Evolutionary conservation across 2,888 invertebrate species (phyloP).

Genomic region (Tenthredo mesomela): DNA sequence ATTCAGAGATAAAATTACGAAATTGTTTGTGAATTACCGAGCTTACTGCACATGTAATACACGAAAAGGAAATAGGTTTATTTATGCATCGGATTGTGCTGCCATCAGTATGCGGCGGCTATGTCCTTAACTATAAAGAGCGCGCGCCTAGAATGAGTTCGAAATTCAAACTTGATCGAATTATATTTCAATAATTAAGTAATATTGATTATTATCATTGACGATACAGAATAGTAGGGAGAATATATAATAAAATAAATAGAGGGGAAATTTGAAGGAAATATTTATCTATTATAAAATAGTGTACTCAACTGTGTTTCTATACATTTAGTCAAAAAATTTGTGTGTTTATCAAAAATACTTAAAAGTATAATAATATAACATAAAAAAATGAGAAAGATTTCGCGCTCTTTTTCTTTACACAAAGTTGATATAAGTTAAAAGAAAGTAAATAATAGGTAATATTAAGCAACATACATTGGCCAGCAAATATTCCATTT

Average conservation of each 20-base stretch:
- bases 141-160: not conserved
- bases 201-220: not conserved
- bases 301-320: not conserved
- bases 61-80: not conserved
- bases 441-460: not conserved
- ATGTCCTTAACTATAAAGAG: conserved; percentile 7
- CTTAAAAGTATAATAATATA: not conserved
- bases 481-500: conserved; percentile 14
- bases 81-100: not conserved
- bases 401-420: not conserved
- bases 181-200: not conserved
- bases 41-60: not conserved
- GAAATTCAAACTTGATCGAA: conserved; percentile 1
- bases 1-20: not conserved
- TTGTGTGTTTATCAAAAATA: not conserved
- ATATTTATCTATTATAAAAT: not conserved
- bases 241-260: not conserved
- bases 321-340: not conserved
- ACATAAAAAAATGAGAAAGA: not conserved
- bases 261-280: not conserved
- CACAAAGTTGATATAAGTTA: not conserved
- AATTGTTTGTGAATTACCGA: not conserved
- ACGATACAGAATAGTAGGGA: not conserved
- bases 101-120: conserved; percentile 3
- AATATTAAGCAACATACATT: not conserved